Percentiles rank a stretch among this genome's conserved stretches.
phyloP scores from a whole-genome alignment of 2,797 vertebrate species.

The Danio aesculapii region DNA sequence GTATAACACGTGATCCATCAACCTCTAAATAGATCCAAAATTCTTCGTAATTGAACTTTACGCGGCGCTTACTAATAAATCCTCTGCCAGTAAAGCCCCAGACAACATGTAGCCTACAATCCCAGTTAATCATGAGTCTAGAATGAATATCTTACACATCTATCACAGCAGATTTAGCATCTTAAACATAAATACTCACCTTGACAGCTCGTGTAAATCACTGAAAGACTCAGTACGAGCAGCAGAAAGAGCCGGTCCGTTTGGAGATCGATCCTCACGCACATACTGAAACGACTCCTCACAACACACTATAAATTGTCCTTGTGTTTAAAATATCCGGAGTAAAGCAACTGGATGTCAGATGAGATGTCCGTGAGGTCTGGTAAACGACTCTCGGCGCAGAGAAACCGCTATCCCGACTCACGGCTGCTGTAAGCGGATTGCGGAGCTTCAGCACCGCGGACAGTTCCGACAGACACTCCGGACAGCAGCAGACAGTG shows the following conservation, averaged over 20 bases:
- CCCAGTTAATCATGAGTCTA: background rate
- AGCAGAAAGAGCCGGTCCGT: slow-evolving; percentile 69
- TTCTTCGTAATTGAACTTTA: background rate
- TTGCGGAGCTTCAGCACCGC: slow-evolving; percentile 87
- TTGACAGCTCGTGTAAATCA: slow-evolving; percentile 67
- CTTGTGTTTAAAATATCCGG: slow-evolving; percentile 69
- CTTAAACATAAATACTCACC: slow-evolving; percentile 77
- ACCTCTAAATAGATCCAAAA: background rate
- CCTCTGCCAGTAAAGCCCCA: background rate
- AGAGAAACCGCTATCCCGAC: slow-evolving; percentile 63
- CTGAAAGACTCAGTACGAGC: slow-evolving; percentile 68
- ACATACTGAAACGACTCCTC: slow-evolving; percentile 74
- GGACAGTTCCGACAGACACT: slow-evolving; percentile 86
- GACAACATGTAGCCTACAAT: background rate
- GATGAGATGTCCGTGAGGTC: slow-evolving; percentile 42
- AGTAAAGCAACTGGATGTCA: slow-evolving; percentile 54
- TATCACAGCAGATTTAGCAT: slow-evolving; percentile 11
- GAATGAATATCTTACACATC: background rate
- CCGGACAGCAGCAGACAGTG: slow-evolving; percentile 35
- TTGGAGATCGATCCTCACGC: slow-evolving; percentile 65
- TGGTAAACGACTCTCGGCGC: slow-evolving; percentile 6
- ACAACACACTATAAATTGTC: slow-evolving; percentile 58
- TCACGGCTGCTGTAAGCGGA: slow-evolving; percentile 69
- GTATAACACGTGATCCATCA: background rate
- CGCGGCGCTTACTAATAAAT: background rate